A percentile compares a stretch with the other conserved stretches of the same genome.
phyloP scores from a whole-genome alignment of 2,113 vertebrate species.

The Nasalis larvatus region DNA sequence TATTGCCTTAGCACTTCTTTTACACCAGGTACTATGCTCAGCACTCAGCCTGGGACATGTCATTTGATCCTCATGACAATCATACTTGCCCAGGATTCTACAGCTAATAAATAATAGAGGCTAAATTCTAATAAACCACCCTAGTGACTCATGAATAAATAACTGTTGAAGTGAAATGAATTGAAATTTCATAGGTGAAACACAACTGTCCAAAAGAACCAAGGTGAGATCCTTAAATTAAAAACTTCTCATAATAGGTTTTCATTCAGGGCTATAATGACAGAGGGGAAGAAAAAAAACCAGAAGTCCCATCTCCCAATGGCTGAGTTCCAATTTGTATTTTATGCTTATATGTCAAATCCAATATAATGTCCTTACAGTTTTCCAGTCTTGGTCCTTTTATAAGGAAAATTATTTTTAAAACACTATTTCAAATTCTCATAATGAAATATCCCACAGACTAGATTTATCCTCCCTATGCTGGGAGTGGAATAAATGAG shows the following conservation, averaged over 20 bases:
- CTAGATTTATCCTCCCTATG: background rate
- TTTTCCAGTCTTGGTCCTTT: conserved; percentile 8
- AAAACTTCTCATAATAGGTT: background rate
- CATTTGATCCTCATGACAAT: background rate
- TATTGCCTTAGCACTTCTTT: background rate
- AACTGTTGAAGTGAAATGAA: conserved; percentile 6
- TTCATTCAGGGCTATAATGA: conserved; percentile 26
- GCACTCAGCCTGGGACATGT: background rate
- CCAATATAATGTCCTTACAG: conserved; percentile 17
- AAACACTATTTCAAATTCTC: conserved; percentile 19
- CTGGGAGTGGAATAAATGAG: background rate
- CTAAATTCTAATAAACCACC: background rate
- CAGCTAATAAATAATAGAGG: background rate
- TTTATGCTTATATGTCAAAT: conserved; percentile 53
- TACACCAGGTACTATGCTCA: background rate
- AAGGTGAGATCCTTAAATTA: conserved; percentile 43
- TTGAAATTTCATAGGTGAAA: conserved; percentile 32
- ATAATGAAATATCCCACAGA: background rate
- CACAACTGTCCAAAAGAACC: conserved; percentile 32
- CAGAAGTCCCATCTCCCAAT: background rate
- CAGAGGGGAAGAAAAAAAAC: background rate
- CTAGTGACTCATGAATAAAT: background rate
- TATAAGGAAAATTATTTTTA: conserved; percentile 44
- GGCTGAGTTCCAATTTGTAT: conserved; percentile 47
- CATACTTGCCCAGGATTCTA: background rate